Conservation (phyloP, 2,888 invertebrate species). For the Trachelus tabidus region DNA sequence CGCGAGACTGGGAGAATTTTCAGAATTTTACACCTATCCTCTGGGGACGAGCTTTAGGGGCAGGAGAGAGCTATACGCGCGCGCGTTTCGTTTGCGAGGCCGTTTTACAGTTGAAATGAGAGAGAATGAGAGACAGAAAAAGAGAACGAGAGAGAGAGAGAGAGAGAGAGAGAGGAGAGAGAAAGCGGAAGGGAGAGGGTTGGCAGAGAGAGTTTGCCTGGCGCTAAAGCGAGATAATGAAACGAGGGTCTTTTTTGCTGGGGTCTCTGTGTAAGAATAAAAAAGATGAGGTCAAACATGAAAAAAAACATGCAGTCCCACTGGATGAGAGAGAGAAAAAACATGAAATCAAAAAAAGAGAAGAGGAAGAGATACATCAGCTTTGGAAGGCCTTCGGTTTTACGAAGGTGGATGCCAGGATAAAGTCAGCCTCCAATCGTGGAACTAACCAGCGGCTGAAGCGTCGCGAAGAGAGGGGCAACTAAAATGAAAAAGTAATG, state of each 20-base stretch:
- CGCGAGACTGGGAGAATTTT: not conserved
- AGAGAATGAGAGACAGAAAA: not conserved
- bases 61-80: not conserved
- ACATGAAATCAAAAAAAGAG: not conserved
- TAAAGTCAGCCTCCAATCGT: not conserved
- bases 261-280: not conserved
- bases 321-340: not conserved
- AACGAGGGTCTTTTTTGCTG: conserved; percentile 18
- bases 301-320: not conserved
- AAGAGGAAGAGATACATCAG: not conserved
- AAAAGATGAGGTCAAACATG: not conserved
- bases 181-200: not conserved
- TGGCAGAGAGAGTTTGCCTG: conserved; percentile 11
- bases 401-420: not conserved
- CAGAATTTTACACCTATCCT: not conserved
- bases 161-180: not conserved
- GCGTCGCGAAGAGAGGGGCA: not conserved
- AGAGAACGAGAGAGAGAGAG: not conserved
- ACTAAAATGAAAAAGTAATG: not conserved
- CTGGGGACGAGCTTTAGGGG: not conserved
- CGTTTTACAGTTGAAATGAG: not conserved
- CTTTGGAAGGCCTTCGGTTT: not conserved
- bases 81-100: not conserved
- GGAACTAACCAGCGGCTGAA: not conserved
- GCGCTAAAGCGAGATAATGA: conserved; percentile 20